phyloP scores from a whole-genome alignment of 2,888 invertebrate species.

The Drosophila anomalata region DNA sequence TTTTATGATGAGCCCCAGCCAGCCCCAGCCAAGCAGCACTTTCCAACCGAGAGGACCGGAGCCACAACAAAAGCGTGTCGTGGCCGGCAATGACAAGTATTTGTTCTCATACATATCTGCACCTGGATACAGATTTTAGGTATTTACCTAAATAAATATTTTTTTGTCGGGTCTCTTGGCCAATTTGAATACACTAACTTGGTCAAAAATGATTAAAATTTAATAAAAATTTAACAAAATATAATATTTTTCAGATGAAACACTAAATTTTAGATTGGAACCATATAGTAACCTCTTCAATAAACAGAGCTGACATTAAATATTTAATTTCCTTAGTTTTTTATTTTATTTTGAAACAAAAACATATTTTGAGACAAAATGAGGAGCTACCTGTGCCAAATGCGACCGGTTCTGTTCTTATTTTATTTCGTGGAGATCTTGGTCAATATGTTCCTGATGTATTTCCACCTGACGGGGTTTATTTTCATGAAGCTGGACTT shows the following conservation, averaged over 20 bases:
- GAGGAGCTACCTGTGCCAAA: constrained; percentile 1
- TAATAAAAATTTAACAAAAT: no score
- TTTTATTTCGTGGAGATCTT: constrained; percentile 11
- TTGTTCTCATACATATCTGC: constrained; percentile 6
- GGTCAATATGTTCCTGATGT: constrained; percentile 12
- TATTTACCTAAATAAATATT: not conserved
- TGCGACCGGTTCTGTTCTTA: constrained; percentile 18
- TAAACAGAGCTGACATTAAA: not conserved
- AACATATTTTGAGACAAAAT: constrained; percentile 4
- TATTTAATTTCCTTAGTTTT: not conserved
- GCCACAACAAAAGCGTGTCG: constrained; percentile 67
- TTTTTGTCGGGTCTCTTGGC: not conserved
- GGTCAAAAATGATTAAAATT: not conserved
- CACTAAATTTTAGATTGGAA: no score
- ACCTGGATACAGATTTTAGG: constrained; percentile 6
- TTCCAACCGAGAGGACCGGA: constrained; percentile 40
- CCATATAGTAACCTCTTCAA: no score
- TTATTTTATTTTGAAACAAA: not conserved
- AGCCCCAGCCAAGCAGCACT: constrained; percentile 46
- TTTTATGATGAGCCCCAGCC: constrained; percentile 56
- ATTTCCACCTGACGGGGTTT: not conserved
- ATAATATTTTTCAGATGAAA: no score
- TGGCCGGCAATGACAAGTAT: constrained; percentile 40
- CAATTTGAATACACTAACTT: not conserved
- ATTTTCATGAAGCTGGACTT: not conserved